Base-by-base conservation (phyloP, 2,888 invertebrate species). In the Oscheius sp. region DNA sequence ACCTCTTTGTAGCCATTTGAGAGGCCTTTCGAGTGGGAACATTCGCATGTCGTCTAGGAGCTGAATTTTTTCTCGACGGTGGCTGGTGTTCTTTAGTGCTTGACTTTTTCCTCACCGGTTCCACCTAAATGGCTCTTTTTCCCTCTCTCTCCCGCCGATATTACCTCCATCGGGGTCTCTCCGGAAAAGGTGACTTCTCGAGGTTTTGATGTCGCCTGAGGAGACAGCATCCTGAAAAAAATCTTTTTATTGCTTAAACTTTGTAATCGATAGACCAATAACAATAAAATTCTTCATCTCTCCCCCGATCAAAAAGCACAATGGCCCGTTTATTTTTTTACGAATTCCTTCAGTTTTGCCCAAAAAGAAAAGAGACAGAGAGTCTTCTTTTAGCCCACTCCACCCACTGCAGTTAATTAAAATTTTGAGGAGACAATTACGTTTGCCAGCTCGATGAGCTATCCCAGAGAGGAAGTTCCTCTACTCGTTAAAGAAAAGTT, bases 1-100 rank as follows among this genome's bases (percentile, higher is more conserved):
- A 77, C 77, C 77, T 77, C 61, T 77, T 77, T 27, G 70, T 29
- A 6, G 77, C 77, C 77, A 77, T 77, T 3, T 75, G 69, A 15
- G 73, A 73, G 15, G 77, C 77, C 53, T 77, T 77, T 25, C 77
- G 25, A 1, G 77, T 66, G 46, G 75, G 73, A 31, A 77, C 70
- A 55, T 73, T 72, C 34, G 70, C 73, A 72, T 77, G 61, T 12
- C 61, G 74, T 33, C 27, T 68, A 3, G 66, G 17, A 33, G 34
- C 33, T 10, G 64, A 64, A 17, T 48, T 48, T 25, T 64, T 64
- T 17, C 48, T 31, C 48, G 48, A 34, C 20, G 50, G 48, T 20
- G 64, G 46, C 8, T 46, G n/a, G n/a, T n/a, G 23, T 29, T 48
- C 48, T 12, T 23, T 10, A 12, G 50, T 15, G 23, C 64, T 64